Conservation (phyloP, 2,797 vertebrate genomes). For the Chrysolophus pictus region DNA sequence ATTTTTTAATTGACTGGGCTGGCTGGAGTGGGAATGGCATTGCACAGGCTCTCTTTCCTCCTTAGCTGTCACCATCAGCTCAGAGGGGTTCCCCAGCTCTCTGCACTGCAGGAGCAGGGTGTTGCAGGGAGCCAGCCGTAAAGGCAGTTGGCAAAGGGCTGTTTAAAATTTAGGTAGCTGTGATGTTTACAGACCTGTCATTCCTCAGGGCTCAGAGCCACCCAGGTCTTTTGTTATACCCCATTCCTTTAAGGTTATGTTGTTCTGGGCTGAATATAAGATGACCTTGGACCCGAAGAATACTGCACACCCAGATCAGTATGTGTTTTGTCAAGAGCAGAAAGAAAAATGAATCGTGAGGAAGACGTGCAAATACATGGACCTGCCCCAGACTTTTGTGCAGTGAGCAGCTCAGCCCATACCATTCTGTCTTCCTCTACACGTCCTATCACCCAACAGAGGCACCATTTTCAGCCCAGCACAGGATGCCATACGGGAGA, state of each 20-base stretch:
- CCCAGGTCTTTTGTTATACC: background rate
- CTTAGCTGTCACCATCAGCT: background rate
- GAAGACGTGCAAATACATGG: background rate
- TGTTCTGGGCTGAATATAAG: slow-evolving; percentile 16
- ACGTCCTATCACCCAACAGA: background rate
- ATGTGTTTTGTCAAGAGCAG: background rate
- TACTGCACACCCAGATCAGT: background rate
- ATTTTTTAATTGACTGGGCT: slow-evolving; percentile 62
- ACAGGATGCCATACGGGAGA: background rate
- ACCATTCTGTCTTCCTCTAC: background rate
- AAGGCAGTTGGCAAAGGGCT: background rate
- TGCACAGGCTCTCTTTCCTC: slow-evolving; percentile 11
- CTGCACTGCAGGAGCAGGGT: background rate
- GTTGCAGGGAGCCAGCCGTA: rapidly evolving
- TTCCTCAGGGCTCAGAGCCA: slow-evolving; percentile 8
- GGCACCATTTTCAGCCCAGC: background rate
- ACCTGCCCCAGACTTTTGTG: background rate
- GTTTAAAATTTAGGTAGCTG: background rate
- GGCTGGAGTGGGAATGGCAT: slow-evolving; percentile 8
- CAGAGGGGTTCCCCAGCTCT: slow-evolving; percentile 39
- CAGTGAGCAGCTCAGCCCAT: background rate
- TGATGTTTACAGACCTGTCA: background rate
- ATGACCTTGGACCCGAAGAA: slow-evolving; percentile 28
- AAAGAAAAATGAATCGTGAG: background rate
- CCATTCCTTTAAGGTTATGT: background rate